Evolutionary conservation across 2,888 invertebrate genomes (phyloP), one percentile per base, ranked within the genome.

Genomic region (Eupithecia inturbata): DNA sequence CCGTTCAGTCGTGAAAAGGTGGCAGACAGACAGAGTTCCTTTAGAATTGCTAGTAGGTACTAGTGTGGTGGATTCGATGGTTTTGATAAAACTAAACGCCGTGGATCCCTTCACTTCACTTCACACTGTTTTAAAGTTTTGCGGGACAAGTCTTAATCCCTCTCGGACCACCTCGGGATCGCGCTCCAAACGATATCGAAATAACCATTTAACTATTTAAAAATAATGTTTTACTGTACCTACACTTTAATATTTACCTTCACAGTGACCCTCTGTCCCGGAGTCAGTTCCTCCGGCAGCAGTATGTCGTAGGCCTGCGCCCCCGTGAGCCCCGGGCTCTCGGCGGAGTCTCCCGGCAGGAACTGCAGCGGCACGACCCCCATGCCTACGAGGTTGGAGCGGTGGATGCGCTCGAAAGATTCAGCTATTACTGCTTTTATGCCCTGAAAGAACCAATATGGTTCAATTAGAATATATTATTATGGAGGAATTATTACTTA

Each of bases 301-400:
- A 94, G 84, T 62, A 99, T 96, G 74, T 96, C 95, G 92, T 95
- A 99, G 0, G 87, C 87, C 92, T 99, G 99, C 45, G 95, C 95
- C 5, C 99, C 99, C 0, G 96, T 97, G 28, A 99, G 94, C 0
- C 96, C 97, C 1, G 99, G 95, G 0, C 95, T 95, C 71, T 97
- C 97, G 0, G 99, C 97, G 81, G 91, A 97, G 87, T 99, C 95
- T 0, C 87, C 88, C 0, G 96, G 94, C 72, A 97, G 84, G 94
- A 98, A 99, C 94, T 99, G 98, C 74, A 99, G 94, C 0, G 99
- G 99, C 62, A 99, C 95, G 78, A 99, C 97, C 1, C 99, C 99
- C 99, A 99, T 99, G 3, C 99, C 99, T 0, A 99, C 98, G 77
- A 99, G 95, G 92, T 99, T 99, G 33, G 98, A 98, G 60, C 99